phyloP scores from a whole-genome alignment of 2,113 vertebrate species.

The Toxotes chatareus region DNA sequence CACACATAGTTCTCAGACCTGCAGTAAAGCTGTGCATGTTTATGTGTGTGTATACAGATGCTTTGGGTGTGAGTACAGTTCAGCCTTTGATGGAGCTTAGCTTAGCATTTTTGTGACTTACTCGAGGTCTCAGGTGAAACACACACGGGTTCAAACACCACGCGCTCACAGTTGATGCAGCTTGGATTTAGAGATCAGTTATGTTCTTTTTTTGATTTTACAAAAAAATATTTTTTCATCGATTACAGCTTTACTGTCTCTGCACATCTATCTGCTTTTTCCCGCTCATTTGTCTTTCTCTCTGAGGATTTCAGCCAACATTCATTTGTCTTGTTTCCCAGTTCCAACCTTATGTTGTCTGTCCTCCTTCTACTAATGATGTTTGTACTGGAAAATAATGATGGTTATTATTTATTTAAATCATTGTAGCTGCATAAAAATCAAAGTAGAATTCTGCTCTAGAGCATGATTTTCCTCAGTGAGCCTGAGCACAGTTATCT shows the following conservation, averaged over 20 bases:
- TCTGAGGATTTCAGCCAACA: constrained; percentile 31
- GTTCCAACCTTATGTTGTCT: constrained; percentile 12
- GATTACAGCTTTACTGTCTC: constrained; percentile 4
- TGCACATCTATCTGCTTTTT: background rate
- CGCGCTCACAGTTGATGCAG: background rate
- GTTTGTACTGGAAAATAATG: constrained; percentile 11
- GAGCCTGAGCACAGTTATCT: background rate
- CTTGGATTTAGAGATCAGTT: background rate
- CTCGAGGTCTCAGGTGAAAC: background rate
- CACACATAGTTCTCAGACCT: background rate
- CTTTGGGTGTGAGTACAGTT: background rate
- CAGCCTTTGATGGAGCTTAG: constrained; percentile 3
- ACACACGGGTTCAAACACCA: background rate
- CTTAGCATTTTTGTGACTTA: background rate
- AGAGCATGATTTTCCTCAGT: background rate
- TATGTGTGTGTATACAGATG: background rate
- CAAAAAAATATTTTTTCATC: background rate
- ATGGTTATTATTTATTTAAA: constrained; percentile 12
- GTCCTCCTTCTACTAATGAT: constrained; percentile 34
- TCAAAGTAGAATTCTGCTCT: background rate
- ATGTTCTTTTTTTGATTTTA: background rate
- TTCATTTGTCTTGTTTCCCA: constrained; percentile 21
- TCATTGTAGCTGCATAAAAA: background rate
- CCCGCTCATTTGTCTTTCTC: background rate
- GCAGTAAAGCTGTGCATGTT: background rate